These are phyloP conservation scores for Bradysia coprophila DNA, from an alignment of 1,140 invertebrate genomes.

Conservation along the genomic window DNA sequence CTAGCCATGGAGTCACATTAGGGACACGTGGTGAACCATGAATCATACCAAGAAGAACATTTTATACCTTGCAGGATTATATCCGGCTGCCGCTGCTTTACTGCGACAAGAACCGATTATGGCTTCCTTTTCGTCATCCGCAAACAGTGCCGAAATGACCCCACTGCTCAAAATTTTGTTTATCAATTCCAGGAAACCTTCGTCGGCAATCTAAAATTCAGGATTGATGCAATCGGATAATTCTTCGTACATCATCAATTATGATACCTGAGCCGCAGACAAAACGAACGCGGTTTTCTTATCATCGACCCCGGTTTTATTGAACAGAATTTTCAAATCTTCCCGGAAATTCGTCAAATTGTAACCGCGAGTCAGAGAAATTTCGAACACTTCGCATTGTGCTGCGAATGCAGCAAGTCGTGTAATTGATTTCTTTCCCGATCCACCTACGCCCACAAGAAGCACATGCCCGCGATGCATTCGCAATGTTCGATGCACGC, in stretches of 20 bases:
- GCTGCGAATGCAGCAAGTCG: constrained; percentile 55
- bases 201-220: constrained; percentile 34
- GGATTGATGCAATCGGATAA: neutral
- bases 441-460: constrained; percentile 69
- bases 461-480: constrained; percentile 71
- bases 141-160: constrained; percentile 64
- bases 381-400: constrained; percentile 62
- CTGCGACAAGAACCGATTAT: constrained; percentile 40
- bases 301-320: constrained; percentile 48
- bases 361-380: constrained; percentile 63
- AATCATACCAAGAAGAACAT: constrained; percentile 1
- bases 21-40: no score
- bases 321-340: constrained; percentile 65
- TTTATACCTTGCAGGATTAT: constrained; percentile 43
- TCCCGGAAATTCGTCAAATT: constrained; percentile 65
- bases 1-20: no score
- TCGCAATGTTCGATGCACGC: constrained; percentile 62
- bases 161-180: constrained; percentile 81
- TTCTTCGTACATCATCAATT: neutral
- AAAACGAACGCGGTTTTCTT: constrained; percentile 70
- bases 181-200: constrained; percentile 72
- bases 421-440: constrained; percentile 62
- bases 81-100: constrained; percentile 45
- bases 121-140: constrained; percentile 69
- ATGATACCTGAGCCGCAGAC: constrained; percentile 23